A percentile compares a stretch with the other conserved stretches of the same genome.
Conservation (phyloP, 2,113 vertebrate genomes). For the Equus przewalskii region DNA sequence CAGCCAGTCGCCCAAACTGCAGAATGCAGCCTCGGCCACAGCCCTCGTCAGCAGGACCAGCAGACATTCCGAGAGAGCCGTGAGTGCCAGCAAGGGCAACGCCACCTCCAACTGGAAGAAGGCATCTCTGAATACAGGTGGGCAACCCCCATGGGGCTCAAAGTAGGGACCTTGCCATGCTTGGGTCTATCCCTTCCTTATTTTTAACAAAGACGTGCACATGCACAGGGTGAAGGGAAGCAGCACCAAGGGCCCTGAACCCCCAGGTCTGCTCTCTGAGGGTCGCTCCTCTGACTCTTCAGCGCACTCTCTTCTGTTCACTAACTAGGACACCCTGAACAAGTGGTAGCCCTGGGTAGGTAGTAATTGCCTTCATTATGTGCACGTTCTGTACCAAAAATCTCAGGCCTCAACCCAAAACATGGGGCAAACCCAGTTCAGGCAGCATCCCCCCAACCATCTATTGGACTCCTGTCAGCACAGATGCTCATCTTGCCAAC, state of each 20-base stretch:
- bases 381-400: neutral
- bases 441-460: neutral
- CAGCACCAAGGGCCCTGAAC: neutral
- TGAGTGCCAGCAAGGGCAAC: conserved; percentile 89
- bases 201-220: neutral
- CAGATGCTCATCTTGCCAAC: neutral
- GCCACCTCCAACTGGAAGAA: conserved; percentile 95
- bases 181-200: neutral
- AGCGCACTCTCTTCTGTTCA: neutral
- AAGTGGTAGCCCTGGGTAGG: neutral
- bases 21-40: conserved; percentile 91
- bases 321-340: neutral
- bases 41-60: conserved; percentile 92
- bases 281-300: neutral
- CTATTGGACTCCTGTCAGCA: neutral
- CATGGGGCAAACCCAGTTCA: neutral
- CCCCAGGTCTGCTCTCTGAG: neutral
- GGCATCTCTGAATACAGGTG: conserved; percentile 93
- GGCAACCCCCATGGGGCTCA: neutral
- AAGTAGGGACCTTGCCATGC: neutral
- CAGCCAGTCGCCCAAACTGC: conserved; percentile 94
- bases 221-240: neutral
- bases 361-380: neutral
- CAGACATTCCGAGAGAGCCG: conserved; percentile 92
- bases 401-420: neutral